phyloP scores from a whole-genome alignment of 2,888 invertebrate species.

The Anoplius nigerrimus region DNA sequence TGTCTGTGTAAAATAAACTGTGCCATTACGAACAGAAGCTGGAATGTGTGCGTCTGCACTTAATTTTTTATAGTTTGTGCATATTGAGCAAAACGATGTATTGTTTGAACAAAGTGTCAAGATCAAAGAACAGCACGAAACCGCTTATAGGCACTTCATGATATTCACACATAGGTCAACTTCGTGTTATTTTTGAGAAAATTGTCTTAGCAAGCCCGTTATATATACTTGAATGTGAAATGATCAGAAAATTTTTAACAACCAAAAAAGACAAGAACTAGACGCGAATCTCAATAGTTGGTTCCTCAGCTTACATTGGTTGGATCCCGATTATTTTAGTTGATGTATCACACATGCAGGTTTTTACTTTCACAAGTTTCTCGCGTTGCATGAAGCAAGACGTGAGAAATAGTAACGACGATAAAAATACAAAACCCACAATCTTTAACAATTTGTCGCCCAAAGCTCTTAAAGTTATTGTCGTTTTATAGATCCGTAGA shows the following conservation, averaged over 20 bases:
- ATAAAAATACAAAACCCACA: too few relatives aligned
- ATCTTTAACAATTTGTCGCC: not conserved
- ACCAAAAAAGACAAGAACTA: too few relatives aligned
- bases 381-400: not conserved
- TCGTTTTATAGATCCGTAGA: constrained; percentile 33
- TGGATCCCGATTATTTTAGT: too few relatives aligned
- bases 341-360: too few relatives aligned
- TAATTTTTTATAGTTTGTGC: not conserved
- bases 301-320: too few relatives aligned
- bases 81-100: constrained; percentile 7
- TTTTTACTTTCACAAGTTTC: too few relatives aligned
- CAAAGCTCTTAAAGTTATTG: constrained; percentile 28
- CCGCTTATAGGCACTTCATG: not conserved
- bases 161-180: not conserved
- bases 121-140: not conserved
- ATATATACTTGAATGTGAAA: too few relatives aligned
- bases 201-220: not conserved
- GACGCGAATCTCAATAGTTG: too few relatives aligned
- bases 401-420: too few relatives aligned
- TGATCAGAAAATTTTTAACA: too few relatives aligned
- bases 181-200: not conserved
- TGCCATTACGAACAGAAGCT: not conserved
- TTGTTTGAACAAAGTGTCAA: not conserved
- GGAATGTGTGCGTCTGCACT: constrained; percentile 12
- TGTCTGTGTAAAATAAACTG: too few relatives aligned